Percentiles rank a stretch among this genome's conserved stretches.
These are phyloP conservation scores for Vireo griseus DNA, from an alignment of 2,797 vertebrate species.

Conservation along the genomic window DNA sequence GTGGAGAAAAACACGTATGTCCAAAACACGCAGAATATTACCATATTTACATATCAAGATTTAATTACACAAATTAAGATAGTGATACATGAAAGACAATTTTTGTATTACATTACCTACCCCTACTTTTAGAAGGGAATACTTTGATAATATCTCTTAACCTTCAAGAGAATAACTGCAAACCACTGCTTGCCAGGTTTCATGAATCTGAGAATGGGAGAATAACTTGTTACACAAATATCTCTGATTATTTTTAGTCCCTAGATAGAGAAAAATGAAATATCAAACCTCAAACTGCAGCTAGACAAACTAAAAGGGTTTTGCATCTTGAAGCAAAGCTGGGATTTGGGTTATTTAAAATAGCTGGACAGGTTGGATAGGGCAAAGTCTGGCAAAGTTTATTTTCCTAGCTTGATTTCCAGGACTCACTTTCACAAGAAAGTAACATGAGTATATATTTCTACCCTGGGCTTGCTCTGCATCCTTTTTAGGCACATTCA, in stretches of 20 bases:
- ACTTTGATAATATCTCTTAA: neutral
- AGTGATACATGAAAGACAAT: neutral
- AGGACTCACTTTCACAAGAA: neutral
- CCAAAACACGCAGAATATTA: neutral
- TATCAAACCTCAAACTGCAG: neutral
- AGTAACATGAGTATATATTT: neutral
- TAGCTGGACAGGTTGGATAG: neutral
- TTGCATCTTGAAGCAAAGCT: neutral
- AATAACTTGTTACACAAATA: neutral
- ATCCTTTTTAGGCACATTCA: slow-evolving; percentile 59
- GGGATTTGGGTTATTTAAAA: neutral
- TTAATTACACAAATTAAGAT: neutral
- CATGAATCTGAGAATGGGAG: neutral
- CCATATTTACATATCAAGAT: neutral
- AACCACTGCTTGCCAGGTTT: neutral
- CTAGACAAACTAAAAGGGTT: neutral
- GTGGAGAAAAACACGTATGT: neutral
- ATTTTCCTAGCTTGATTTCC: slow-evolving; percentile 38
- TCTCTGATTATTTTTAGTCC: neutral
- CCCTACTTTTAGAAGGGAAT: neutral
- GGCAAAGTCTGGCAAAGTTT: neutral
- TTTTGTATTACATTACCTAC: neutral
- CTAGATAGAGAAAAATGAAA: slow-evolving; percentile 2
- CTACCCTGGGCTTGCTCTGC: slow-evolving; percentile 28
- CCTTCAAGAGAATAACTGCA: neutral